These are phyloP conservation scores for Neodiprion fabricii DNA, from an alignment of 1,140 invertebrate genomes.

Conservation along the genomic window DNA sequence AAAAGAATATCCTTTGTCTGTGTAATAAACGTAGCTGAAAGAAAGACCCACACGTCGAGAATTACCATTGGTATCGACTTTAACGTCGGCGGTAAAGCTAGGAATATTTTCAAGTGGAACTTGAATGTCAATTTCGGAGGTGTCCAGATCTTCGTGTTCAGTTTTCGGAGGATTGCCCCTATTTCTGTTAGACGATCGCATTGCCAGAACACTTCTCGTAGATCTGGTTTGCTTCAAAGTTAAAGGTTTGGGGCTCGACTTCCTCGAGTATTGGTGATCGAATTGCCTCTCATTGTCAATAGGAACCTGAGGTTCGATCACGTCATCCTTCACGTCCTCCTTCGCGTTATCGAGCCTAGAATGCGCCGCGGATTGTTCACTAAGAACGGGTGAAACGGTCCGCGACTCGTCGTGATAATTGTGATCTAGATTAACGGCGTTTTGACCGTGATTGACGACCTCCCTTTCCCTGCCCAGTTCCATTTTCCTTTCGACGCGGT, in stretches of 20 bases:
- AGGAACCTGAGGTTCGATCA: constrained; percentile 5
- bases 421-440: constrained; percentile 9
- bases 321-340: not conserved
- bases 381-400: not conserved
- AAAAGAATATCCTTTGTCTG: too few species aligned
- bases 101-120: constrained; percentile 1
- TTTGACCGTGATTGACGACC: not conserved
- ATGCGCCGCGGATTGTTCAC: not conserved
- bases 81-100: not conserved
- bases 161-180: not conserved
- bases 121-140: not conserved
- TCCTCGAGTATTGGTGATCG: constrained; percentile 11
- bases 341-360: not conserved
- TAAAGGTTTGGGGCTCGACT: not conserved
- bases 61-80: not conserved
- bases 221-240: not conserved
- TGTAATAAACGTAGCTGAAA: too few species aligned
- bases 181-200: not conserved
- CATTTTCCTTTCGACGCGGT: not conserved
- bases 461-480: not conserved
- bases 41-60: not conserved
- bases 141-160: not conserved
- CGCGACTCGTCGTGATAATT: constrained; percentile 14
- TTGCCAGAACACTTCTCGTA: not conserved
- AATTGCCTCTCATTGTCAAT: constrained; percentile 5